phyloP scores from a whole-genome alignment of 2,113 vertebrate species.

The Oreotrochilus melanogaster region DNA sequence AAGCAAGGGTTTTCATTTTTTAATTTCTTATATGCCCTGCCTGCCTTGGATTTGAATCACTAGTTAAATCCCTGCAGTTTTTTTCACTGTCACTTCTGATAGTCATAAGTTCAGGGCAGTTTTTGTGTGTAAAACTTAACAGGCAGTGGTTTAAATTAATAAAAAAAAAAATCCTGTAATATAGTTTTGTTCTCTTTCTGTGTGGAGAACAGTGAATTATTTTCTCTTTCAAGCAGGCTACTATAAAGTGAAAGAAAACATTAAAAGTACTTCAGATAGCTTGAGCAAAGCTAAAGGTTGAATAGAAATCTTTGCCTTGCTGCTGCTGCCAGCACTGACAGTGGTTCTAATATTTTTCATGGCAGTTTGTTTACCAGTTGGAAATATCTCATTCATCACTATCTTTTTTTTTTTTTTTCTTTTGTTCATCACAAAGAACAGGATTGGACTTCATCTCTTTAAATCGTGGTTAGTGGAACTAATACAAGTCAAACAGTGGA shows the following conservation, averaged over 20 bases:
- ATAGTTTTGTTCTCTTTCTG: not conserved
- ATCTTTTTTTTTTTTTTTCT: not conserved
- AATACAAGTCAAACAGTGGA: not conserved
- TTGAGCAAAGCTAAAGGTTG: conserved; percentile 17
- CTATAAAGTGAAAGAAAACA: not conserved
- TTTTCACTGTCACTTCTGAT: not conserved
- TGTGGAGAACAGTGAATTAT: not conserved
- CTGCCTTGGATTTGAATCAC: not conserved
- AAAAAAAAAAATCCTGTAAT: not conserved
- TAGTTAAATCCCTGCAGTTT: not conserved
- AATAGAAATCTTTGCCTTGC: conserved; percentile 12
- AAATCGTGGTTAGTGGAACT: not conserved
- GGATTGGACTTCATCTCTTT: not conserved
- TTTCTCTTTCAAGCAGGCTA: conserved; percentile 13
- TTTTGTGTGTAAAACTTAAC: not conserved
- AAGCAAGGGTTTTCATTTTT: not conserved
- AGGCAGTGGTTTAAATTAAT: not conserved
- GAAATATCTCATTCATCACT: conserved; percentile 20
- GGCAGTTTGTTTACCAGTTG: conserved; percentile 14
- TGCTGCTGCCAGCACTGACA: not conserved
- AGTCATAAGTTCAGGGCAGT: not conserved
- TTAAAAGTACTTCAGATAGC: conserved; percentile 12
- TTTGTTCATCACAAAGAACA: not conserved
- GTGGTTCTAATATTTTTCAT: not conserved
- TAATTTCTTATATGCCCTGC: not conserved